Evolutionary conservation across 2,797 vertebrate species (phyloP), one percentile per base, ranked within the genome.

Genomic region (Bryconaethiops microstoma): DNA sequence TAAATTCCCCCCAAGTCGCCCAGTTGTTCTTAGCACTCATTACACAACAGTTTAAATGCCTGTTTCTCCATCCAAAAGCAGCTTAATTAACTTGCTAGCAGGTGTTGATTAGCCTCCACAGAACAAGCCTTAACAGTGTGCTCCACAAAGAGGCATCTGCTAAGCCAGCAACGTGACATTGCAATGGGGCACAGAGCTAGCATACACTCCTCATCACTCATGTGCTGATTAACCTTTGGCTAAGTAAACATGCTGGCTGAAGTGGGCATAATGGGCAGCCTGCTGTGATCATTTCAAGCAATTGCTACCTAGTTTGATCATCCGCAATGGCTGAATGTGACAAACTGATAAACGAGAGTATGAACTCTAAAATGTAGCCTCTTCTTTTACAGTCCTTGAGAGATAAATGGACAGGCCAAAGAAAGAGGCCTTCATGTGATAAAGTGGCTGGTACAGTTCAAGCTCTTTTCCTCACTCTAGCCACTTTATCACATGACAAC

Each of bases 61-160:
- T 13, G 40, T 12, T 52, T 54, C 55, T 74, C 54, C 64, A 73
- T 67, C 67, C n/a, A 57, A 83, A 77, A 71, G 67, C 40, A 21
- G 55, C 72, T 78, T 79, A 52, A 83, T 86, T 82, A 83, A 48
- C 60, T 52, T n/a, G 16, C 59, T 59, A 74, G 73, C 52, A 82
- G 70, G 73, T 71, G 77, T 79, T 80, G 78, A 83, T 80, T 39
- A 39, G 78, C 69, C 25, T 40, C 59, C 62, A 45, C 45, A 67
- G 77, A 75, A 75, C 52, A 29, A 59, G 74, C 25, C 40, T 64
- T 76, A 76, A 67, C 64, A 54, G 40, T 52, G 57, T 10, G 21
- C 54, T 77, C 40, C 65, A 39, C 40, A 21, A 79, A 52, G 65
- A 76, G 63, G 85, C 45, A 54, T 80, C 65, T 71, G 64, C 62